Conservation (phyloP, 2,113 vertebrate species). For the Pagrus major region DNA sequence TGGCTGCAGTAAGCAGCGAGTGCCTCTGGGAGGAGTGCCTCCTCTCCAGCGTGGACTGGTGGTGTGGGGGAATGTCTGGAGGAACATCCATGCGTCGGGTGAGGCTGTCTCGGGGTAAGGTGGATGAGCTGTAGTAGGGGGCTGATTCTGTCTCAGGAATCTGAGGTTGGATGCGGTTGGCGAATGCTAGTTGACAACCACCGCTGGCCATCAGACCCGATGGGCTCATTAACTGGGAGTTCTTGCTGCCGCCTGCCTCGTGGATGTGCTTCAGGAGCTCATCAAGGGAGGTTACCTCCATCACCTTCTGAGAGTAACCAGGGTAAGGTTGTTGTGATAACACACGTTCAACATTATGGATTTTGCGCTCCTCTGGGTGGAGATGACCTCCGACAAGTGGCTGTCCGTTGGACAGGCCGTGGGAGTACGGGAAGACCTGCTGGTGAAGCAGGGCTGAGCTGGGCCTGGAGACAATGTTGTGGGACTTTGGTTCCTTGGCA, state of each 20-base stretch:
- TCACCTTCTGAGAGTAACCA: constrained; percentile 86
- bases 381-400: constrained; percentile 67
- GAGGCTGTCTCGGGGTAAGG: constrained; percentile 87
- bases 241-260: constrained; percentile 82
- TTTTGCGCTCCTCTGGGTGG: constrained; percentile 86
- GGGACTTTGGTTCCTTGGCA: constrained; percentile 84
- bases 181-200: constrained; percentile 77
- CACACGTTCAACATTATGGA: constrained; percentile 85
- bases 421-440: constrained; percentile 85
- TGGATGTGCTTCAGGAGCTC: constrained; percentile 92
- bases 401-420: constrained; percentile 80
- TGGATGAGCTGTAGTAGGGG: constrained; percentile 87
- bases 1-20: constrained; percentile 81
- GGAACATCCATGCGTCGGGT: constrained; percentile 91
- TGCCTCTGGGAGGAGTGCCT: constrained; percentile 86
- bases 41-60: constrained; percentile 85
- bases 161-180: constrained; percentile 86
- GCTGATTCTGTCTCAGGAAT: constrained; percentile 85
- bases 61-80: constrained; percentile 81
- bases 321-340: constrained; percentile 84
- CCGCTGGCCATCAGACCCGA: constrained; percentile 75
- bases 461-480: constrained; percentile 78
- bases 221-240: constrained; percentile 80
- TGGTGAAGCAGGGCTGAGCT: constrained; percentile 78
- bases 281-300: constrained; percentile 91